These are phyloP conservation scores for Osedax frankpressi DNA, from an alignment of 2,888 invertebrate species.

Conservation along the genomic window DNA sequence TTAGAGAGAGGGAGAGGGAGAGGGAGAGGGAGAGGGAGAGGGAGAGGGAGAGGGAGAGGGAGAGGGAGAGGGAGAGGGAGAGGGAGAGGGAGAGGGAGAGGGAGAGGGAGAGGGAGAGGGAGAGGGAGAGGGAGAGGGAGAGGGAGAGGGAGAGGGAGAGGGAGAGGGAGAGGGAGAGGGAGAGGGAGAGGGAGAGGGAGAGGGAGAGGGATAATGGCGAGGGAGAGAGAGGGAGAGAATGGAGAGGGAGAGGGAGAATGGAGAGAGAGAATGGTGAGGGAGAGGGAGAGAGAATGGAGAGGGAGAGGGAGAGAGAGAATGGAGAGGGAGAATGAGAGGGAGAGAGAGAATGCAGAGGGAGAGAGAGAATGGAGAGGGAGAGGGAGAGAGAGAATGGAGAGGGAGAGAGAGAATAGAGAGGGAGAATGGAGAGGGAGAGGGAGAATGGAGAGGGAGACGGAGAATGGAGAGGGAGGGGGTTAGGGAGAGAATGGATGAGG, in stretches of 20 bases:
- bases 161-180: constrained; percentile 18
- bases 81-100: constrained; percentile 12
- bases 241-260: neutral
- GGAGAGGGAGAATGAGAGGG: neutral
- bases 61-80: constrained; percentile 14
- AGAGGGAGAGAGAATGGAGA: constrained; percentile 3
- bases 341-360: neutral
- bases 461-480: neutral
- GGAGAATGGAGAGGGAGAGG: constrained; percentile 8
- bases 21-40: constrained; percentile 1
- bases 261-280: neutral
- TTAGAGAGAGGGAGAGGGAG: constrained; percentile 1
- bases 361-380: constrained; percentile 8
- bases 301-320: constrained; percentile 1
- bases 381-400: constrained; percentile 13
- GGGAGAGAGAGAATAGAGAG: constrained; percentile 11
- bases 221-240: constrained; percentile 11
- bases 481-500: neutral
- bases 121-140: constrained; percentile 16
- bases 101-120: constrained; percentile 10
- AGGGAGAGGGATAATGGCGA: constrained; percentile 15
- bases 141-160: constrained; percentile 16
- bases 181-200: constrained; percentile 16
- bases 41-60: constrained; percentile 2
- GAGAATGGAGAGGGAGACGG: neutral